Evolutionary conservation across 2,888 invertebrate species (phyloP), one percentile per base, ranked within the genome.

Genomic region (Meta bourneti): DNA sequence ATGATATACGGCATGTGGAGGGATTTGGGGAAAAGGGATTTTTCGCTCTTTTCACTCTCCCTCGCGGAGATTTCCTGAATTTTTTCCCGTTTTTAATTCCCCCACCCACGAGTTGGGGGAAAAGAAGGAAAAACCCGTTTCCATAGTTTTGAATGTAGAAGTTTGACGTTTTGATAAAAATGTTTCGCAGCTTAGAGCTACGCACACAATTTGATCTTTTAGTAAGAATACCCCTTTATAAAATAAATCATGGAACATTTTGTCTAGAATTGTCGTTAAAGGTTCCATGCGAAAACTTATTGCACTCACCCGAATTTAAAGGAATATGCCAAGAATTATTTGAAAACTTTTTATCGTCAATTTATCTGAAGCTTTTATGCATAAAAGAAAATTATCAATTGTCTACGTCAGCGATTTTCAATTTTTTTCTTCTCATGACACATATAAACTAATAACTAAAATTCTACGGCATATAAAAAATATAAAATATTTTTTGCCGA

Each of bases 61-160:
- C 49, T 74, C 52, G 20, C 13, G 74, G 72, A 54, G 51, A 74
- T 34, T 54, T 20, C 13, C 6, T 11, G 71, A 48, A 20, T 11
- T 74, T 83, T 83, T 74, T 74, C 13, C 20, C 19, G 19, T 11
- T 52, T 85, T 75, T 85, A 69, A 74, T 77, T 77, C 61, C 13
- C 19, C 34, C 11, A 34, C 16, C 61, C 61, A 13, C 61, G 61
- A 61, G 1, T 34, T 34, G 34, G 34, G 34, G 34, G 34, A 34
- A 34, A 34, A 1, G 61, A 16, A 61, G 61, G 7, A 16, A 16
- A 61, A 61, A 16, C 8, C 16, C 61, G 6, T 61, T 16, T 61
- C 61, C 13, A 9, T 1, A 34, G 61, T 5, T 6, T 61, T 11
- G 61, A 61, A 61, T 61, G 61, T 61, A 9, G 61, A 61, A 61